Conservation (phyloP, 1,140 invertebrate species). For the Drosophila tani region DNA sequence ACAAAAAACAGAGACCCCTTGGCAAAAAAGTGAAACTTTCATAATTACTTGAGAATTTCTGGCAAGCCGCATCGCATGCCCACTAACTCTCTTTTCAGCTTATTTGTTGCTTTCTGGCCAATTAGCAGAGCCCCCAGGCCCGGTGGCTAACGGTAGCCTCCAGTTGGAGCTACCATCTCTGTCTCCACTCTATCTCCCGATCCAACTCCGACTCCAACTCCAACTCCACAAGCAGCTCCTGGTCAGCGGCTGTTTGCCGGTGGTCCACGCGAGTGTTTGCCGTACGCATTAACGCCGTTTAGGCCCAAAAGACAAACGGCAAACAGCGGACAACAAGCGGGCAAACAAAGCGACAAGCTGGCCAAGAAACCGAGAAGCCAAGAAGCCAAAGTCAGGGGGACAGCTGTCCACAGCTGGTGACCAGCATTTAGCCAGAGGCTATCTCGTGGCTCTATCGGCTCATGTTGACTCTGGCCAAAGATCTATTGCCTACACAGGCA, state of each 20-base stretch:
- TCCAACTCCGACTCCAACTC: conserved; percentile 8
- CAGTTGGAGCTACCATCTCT: conserved; percentile 43
- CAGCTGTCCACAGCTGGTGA: conserved; percentile 55
- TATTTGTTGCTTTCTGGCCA: conserved; percentile 70
- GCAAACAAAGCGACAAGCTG: conserved; percentile 50
- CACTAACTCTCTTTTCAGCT: conserved; percentile 40
- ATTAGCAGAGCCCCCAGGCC: conserved; percentile 63
- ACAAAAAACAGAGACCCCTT: conserved; percentile 13
- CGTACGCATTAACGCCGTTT: conserved; percentile 65
- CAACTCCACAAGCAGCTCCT: conserved; percentile 25
- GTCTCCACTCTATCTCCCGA: conserved; percentile 10
- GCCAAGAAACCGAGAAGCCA: conserved; percentile 20
- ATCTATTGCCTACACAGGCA: conserved; percentile 32
- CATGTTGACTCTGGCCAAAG: conserved; percentile 33
- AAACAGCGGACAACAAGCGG: conserved; percentile 35
- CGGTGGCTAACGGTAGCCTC: conserved; percentile 65
- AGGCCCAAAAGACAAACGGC: conserved; percentile 60
- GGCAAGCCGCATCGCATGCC: conserved; percentile 45
- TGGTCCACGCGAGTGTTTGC: conserved; percentile 67
- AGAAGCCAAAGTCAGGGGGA: conserved; percentile 34
- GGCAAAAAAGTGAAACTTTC: conserved; percentile 74
- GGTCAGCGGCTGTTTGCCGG: conserved; percentile 27
- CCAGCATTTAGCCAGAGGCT: conserved; percentile 51
- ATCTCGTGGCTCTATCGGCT: conserved; percentile 37
- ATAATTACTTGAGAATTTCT: conserved; percentile 74